Conservation (phyloP, 1,140 invertebrate species). For the Chymomyza costata region DNA sequence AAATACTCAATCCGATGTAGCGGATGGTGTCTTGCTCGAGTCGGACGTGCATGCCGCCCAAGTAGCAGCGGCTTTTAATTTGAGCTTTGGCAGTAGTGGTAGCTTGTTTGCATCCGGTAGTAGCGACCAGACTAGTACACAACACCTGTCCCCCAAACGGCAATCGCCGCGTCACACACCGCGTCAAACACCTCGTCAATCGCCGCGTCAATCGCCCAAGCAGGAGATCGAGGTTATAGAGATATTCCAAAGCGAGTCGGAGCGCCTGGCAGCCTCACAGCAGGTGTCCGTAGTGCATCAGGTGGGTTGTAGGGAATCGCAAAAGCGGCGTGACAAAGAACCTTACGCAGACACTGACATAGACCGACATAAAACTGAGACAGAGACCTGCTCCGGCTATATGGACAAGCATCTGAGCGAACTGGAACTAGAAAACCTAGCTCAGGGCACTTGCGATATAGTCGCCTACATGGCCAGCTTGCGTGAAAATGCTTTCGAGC, state of each 20-base stretch:
- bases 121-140: conserved; percentile 35
- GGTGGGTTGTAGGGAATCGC: conserved; percentile 18
- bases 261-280: conserved; percentile 56
- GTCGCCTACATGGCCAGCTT: conserved; percentile 73
- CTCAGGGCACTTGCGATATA: conserved; percentile 68
- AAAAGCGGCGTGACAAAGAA: conserved; percentile 5
- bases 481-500: conserved; percentile 66
- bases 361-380: conserved; percentile 23
- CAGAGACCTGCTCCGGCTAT: conserved; percentile 42
- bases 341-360: conserved; percentile 12
- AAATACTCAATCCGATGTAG: background rate
- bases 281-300: conserved; percentile 70
- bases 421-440: conserved; percentile 64
- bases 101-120: conserved; percentile 52
- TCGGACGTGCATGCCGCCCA: conserved; percentile 60
- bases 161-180: conserved; percentile 33
- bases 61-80: conserved; percentile 67
- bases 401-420: conserved; percentile 74
- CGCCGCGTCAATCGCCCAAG: conserved; percentile 69
- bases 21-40: conserved; percentile 53
- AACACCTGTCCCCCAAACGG: conserved; percentile 13
- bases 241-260: conserved; percentile 66
- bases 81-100: conserved; percentile 73
- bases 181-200: conserved; percentile 53
- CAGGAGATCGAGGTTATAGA: conserved; percentile 72